These are phyloP conservation scores for Phyto melanocephala DNA, from an alignment of 2,888 invertebrate species.

Conservation along the genomic window DNA sequence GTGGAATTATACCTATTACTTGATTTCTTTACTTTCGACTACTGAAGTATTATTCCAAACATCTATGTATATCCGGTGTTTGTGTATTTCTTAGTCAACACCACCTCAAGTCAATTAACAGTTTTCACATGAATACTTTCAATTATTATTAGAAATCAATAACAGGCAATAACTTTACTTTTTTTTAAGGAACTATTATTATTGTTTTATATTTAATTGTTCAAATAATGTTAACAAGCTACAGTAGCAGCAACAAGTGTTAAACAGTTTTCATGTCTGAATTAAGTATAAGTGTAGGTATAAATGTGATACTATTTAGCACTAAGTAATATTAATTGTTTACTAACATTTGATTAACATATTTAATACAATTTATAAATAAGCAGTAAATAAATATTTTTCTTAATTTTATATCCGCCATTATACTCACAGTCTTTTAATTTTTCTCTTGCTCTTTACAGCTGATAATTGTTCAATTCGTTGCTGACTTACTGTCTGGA, in stretches of 20 bases:
- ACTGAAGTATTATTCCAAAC: too few species aligned
- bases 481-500: neutral
- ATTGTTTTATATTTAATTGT: neutral
- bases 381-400: neutral
- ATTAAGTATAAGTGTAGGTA: neutral
- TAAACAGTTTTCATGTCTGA: neutral
- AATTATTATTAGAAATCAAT: neutral
- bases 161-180: neutral
- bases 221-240: neutral
- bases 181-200: neutral
- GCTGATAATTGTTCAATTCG: conserved; percentile 16
- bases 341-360: conserved; percentile 13
- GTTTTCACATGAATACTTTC: neutral
- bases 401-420: neutral
- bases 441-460: neutral
- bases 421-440: neutral
- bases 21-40: too few species aligned
- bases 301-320: neutral
- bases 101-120: neutral
- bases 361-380: conserved; percentile 23
- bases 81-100: too few species aligned
- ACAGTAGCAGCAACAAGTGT: conserved; percentile 7
- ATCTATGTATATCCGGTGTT: neutral
- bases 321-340: neutral
- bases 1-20: too few species aligned